Conservation (phyloP, 2,113 vertebrate genomes). For the Ceyx margarethae region DNA sequence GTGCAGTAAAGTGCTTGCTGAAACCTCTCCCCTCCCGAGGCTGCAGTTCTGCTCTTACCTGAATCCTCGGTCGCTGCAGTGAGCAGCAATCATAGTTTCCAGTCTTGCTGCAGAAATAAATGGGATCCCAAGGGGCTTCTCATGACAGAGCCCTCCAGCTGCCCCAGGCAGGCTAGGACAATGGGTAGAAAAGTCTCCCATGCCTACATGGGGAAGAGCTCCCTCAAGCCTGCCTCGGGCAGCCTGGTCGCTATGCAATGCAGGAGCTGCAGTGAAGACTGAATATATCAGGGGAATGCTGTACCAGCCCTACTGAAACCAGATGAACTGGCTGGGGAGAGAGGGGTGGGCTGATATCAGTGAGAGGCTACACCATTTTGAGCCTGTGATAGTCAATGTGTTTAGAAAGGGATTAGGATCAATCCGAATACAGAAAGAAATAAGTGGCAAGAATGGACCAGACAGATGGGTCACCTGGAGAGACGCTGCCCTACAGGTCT, state of each 20-base stretch:
- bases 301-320: neutral
- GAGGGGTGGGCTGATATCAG: neutral
- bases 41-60: neutral
- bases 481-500: neutral
- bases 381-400: neutral
- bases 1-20: neutral
- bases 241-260: neutral
- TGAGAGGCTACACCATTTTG: neutral
- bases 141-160: neutral
- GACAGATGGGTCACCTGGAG: neutral
- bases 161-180: neutral
- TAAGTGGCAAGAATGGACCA: accelerated
- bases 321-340: neutral
- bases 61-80: neutral
- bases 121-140: neutral
- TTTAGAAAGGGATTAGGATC: neutral
- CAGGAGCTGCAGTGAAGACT: neutral
- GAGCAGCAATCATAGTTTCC: neutral
- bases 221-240: neutral
- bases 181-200: neutral
- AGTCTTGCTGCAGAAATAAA: conserved; percentile 25
- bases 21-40: neutral
- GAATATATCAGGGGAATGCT: neutral
- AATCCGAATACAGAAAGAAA: neutral
- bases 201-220: neutral